Evolutionary conservation across 2,888 invertebrate species (phyloP).

Genomic region (Drosophila limbata): DNA sequence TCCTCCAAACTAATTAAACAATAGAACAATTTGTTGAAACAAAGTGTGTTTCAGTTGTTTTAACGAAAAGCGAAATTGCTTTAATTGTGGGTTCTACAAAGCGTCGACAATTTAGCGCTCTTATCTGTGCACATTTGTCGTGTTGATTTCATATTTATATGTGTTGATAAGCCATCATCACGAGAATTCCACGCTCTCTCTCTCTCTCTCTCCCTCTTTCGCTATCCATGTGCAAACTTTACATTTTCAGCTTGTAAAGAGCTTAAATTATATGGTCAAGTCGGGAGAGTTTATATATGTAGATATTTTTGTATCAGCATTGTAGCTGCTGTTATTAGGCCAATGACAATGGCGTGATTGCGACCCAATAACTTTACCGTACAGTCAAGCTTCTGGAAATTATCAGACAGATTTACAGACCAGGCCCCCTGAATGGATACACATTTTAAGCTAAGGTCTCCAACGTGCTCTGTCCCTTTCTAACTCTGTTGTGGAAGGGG

Average conservation of each 20-base stretch:
- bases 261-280: conserved; percentile 43
- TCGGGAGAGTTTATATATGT: conserved; percentile 15
- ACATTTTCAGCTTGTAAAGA: conserved; percentile 27
- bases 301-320: conserved; percentile 27
- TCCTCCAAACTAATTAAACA: conserved; percentile 24
- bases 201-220: conserved; percentile 3
- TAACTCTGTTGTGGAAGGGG: conserved; percentile 23
- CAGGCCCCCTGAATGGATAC: background rate
- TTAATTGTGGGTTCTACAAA: conserved; percentile 54
- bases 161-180: conserved; percentile 57
- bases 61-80: conserved; percentile 38
- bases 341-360: conserved; percentile 66
- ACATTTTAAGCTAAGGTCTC: background rate
- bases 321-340: conserved; percentile 52
- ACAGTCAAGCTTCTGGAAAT: background rate
- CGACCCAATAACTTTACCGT: conserved; percentile 6
- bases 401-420: background rate
- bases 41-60: conserved; percentile 22
- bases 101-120: conserved; percentile 48
- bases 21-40: conserved; percentile 15
- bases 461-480: background rate
- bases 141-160: conserved; percentile 44
- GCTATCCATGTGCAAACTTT: background rate
- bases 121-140: conserved; percentile 59
- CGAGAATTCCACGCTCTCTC: conserved; percentile 28